Conservation (phyloP, 1,140 invertebrate genomes). For the Stegodyphus dumicola region DNA sequence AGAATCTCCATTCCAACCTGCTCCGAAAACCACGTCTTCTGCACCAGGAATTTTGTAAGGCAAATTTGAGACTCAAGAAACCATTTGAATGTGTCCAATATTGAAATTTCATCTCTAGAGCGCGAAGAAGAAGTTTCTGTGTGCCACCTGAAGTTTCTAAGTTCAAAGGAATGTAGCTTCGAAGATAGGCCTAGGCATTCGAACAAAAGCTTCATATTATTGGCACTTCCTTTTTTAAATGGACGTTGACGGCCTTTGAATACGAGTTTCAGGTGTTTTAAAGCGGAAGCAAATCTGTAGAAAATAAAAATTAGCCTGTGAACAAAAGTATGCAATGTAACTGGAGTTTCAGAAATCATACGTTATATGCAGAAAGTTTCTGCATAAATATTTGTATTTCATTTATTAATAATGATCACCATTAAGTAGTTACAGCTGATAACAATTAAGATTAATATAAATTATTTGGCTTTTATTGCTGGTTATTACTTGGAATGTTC, state of each 20-base stretch:
- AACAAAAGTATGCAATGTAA: background rate
- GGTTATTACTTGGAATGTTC: too few relatives aligned
- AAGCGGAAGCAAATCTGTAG: background rate
- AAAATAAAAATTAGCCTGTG: background rate
- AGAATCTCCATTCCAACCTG: conserved; percentile 15
- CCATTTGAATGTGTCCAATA: background rate
- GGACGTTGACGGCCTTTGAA: background rate
- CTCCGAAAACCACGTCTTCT: background rate
- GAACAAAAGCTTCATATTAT: too few relatives aligned
- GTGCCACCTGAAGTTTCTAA: background rate
- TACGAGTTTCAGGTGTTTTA: background rate
- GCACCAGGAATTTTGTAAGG: background rate
- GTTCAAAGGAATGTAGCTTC: background rate
- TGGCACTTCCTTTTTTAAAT: background rate
- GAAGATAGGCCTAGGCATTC: too few relatives aligned
- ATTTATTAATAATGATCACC: too few relatives aligned
- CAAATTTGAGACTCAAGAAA: background rate
- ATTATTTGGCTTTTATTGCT: too few relatives aligned
- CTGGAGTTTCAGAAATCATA: too few relatives aligned
- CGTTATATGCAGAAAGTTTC: too few relatives aligned
- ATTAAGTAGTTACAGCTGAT: too few relatives aligned
- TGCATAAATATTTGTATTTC: too few relatives aligned
- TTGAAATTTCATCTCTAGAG: background rate
- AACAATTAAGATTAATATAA: too few relatives aligned
- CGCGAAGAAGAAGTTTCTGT: background rate